Base-by-base conservation (phyloP, 2,888 invertebrate species). In the Cheilosia vernalis region DNA sequence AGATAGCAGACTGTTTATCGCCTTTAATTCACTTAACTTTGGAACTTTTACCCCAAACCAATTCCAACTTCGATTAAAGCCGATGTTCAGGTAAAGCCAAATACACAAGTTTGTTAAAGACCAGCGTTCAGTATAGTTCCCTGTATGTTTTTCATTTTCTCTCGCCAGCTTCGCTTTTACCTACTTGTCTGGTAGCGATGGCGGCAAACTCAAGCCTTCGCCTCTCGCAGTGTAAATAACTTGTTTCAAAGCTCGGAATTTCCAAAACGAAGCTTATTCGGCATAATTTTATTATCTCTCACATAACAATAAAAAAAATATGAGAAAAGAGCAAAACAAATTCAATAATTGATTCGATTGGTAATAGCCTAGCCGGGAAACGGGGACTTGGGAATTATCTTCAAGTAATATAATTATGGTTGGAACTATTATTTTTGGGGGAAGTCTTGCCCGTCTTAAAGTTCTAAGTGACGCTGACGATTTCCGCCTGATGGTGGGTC, bases 241-340 rank as follows among this genome's bases (percentile, higher is more conserved):
- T 40, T 21, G 30, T 40, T 27, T 21, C 19, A 44, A 81, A 69
- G 76, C 44, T 82, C 33, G 76, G 81, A 58, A 76, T 76, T 81
- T 64, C 74, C 74, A 56, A 56, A 30, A 44, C 56, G 69, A 74
- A 80, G 67, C 73, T 67, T 61, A 55, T 21, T 37, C 60, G 47
- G 49, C 58, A 64, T 63, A 51, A 64, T 58, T 51, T 6, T 27
- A 2, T 13, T 64, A 69, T 60, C 53, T 33, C 33, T 5, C 10
- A 47, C 15, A 30, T 10, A 58, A 27, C 10, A 13, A 51, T 24
- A 58, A 2, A 24, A 40, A 9, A 37, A n/a, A 15, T 55, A 67
- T 17, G 60, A 42, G 6, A 9, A 42, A 44, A 9, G 13, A 37
- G 30, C 33, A 27, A 13, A 47, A 27, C 33, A 15, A 7, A 69